Evolutionary conservation across 2,797 vertebrate species (phyloP), one percentile per base, ranked within the genome.

Genomic region (Gephyroberyx darwinii): DNA sequence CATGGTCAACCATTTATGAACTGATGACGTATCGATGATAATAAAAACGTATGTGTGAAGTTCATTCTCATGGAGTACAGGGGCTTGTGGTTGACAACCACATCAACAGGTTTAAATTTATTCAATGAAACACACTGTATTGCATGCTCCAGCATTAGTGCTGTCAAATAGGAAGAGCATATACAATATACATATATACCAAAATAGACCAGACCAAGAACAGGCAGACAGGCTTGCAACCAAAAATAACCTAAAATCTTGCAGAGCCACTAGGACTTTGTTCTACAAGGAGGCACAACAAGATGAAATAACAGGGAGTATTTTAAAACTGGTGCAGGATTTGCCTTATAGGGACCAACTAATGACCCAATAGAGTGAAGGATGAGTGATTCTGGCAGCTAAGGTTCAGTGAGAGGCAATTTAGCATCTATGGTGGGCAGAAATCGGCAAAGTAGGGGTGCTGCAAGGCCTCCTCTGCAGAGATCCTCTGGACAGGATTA

Each of bases 401-500:
- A 68, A 66, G 37, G 61, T 77, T 78, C 48, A 62, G 57, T 12
- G 2, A 69, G 60, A 59, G 65, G 79, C 58, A 60, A 53, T 65
- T 74, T 69, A 74, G 72, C 53, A 20, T 82, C 90, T 94, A 95
- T 1, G 94, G 93, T 7, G 92, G 94, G 75, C 94, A 95, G 90
- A 95, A 95, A 86, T 95, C 94, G 0, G 93, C 93, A 53, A 98
- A 96, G 74, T 96, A 97, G 20, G 93, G 92, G 84, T 98, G 96
- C 88, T 95, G 95, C 86, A 98, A 92, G 64, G 96, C 96, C 66
- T 95, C 92, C 70, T 96, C 96, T 70, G 96, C 96, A 39, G 96
- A 97, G 88, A 96, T 96, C 69, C 96, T 93, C 91, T 96, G 96
- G 75, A 95, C 93, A 9, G 96, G 96, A 83, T 96, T 96, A 90